These are phyloP conservation scores for Cylas formicarius DNA, from an alignment of 1,140 invertebrate species.

Conservation along the genomic window DNA sequence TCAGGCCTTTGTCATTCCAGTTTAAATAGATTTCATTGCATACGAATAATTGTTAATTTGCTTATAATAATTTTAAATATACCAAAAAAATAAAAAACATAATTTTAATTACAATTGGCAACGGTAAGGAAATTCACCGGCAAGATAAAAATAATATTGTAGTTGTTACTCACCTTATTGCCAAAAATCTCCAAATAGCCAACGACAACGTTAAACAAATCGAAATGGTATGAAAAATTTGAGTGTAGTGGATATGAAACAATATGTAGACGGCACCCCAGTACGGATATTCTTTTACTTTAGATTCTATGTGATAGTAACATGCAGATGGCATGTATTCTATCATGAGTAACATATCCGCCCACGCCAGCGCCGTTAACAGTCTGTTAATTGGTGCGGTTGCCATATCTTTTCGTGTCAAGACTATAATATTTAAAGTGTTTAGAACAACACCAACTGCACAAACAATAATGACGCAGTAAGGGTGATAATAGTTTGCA, in stretches of 20 bases:
- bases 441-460: slow-evolving; percentile 86
- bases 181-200: slow-evolving; percentile 69
- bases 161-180: slow-evolving; percentile 48
- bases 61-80: no score
- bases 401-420: slow-evolving; percentile 77
- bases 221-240: slow-evolving; percentile 77
- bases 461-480: slow-evolving; percentile 67
- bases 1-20: no score
- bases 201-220: slow-evolving; percentile 78
- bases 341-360: slow-evolving; percentile 80
- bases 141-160: no score
- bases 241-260: slow-evolving; percentile 73
- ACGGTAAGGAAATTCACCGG: no score
- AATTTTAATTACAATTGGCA: no score
- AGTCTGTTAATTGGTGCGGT: slow-evolving; percentile 77
- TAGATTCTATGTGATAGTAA: slow-evolving; percentile 62
- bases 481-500: slow-evolving; percentile 48
- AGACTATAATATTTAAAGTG: slow-evolving; percentile 77
- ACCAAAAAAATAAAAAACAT: no score
- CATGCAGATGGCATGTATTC: slow-evolving; percentile 79
- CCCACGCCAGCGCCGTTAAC: slow-evolving; percentile 70
- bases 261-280: slow-evolving; percentile 64
- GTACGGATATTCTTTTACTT: slow-evolving; percentile 53
- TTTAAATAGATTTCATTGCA: no score
- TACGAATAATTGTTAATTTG: no score